A percentile compares a stretch with the other conserved stretches of the same genome.
Evolutionary conservation across 2,797 vertebrate genomes (phyloP).

Genomic region (Rhinogobio ventralis): DNA sequence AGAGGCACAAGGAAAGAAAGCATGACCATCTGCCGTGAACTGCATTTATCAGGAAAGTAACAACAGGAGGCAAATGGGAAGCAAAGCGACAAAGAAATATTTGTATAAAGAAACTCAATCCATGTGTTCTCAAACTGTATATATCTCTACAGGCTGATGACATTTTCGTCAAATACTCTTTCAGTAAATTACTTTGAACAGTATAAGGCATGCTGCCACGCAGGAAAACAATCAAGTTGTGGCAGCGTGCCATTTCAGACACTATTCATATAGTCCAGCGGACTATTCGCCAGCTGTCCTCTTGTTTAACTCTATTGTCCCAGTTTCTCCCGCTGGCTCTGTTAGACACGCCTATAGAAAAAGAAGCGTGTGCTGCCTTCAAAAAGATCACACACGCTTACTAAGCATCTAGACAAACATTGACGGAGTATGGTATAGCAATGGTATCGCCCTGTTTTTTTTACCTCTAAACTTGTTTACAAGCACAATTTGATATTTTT

Average conservation of each 20-base stretch:
- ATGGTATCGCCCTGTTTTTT: background rate
- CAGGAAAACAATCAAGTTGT: constrained; percentile 25
- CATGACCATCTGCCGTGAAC: constrained; percentile 77
- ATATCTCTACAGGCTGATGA: background rate
- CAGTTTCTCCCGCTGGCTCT: constrained; percentile 61
- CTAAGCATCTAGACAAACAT: constrained; percentile 30
- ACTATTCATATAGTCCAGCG: constrained; percentile 52
- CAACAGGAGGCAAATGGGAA: constrained; percentile 32
- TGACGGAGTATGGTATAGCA: too few relatives aligned
- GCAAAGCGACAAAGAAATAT: background rate
- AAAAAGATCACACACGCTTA: constrained; percentile 33
- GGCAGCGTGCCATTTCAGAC: constrained; percentile 33
- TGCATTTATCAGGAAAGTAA: constrained; percentile 31
- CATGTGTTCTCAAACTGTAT: background rate
- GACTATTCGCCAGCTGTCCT: constrained; percentile 72
- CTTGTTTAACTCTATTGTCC: constrained; percentile 62
- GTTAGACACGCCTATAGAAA: constrained; percentile 28
- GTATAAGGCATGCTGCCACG: background rate
- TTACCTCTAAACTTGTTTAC: background rate
- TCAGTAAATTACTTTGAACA: constrained; percentile 12
- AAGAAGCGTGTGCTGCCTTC: constrained; percentile 68
- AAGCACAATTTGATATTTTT: fast-evolving
- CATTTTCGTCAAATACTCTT: constrained; percentile 17
- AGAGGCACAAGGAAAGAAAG: constrained; percentile 70
- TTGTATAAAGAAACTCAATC: background rate